Conservation (phyloP, 2,113 vertebrate genomes). For the Tyto alba region DNA sequence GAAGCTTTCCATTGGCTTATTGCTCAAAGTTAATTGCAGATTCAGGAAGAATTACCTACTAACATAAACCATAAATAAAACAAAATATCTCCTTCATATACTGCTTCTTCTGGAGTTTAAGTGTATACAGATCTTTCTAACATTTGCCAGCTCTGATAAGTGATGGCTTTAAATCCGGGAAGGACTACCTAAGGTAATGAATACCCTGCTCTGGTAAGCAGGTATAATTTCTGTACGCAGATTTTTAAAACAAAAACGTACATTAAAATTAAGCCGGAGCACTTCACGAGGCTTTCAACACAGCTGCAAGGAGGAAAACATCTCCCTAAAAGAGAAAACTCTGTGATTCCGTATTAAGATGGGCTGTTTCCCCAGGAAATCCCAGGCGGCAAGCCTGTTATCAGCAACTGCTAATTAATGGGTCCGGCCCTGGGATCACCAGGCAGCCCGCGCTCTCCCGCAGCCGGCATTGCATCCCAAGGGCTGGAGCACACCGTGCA, state of each 20-base stretch:
- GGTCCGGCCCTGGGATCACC: neutral
- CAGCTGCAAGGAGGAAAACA: neutral
- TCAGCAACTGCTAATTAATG: neutral
- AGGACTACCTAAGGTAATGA: neutral
- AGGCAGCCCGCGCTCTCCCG: neutral
- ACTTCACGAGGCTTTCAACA: neutral
- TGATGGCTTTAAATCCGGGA: neutral
- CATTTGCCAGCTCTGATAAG: neutral
- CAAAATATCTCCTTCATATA: neutral
- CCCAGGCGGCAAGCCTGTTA: neutral
- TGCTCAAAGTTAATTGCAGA: conserved; percentile 11
- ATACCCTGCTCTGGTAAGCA: neutral
- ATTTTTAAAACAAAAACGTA: neutral
- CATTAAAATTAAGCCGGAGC: neutral
- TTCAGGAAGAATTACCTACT: neutral
- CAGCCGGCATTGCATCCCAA: neutral
- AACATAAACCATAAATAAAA: neutral
- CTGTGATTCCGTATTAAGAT: accelerated
- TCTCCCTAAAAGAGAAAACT: neutral
- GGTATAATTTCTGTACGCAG: neutral
- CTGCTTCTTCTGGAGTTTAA: neutral
- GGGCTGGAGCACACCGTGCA: neutral
- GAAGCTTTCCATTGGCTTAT: neutral
- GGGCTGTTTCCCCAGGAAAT: neutral
- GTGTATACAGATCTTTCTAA: neutral